phyloP scores from a whole-genome alignment of 2,888 invertebrate species.

The Rhagonycha lutea region DNA sequence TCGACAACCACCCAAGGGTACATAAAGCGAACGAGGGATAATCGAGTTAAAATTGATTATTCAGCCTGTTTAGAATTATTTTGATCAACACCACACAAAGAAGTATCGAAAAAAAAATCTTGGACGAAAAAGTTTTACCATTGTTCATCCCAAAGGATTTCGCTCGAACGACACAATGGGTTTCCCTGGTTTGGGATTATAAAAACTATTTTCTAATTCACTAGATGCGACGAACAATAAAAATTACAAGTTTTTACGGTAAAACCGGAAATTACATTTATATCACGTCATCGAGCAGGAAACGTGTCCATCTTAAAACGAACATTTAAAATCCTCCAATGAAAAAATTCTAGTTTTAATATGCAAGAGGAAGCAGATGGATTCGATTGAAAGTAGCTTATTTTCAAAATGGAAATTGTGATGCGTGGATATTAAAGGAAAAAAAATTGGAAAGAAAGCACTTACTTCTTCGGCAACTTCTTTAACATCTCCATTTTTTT shows the following conservation, averaged over 20 bases:
- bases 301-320: conserved; percentile 27
- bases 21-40: conserved; percentile 27
- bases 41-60: conserved; percentile 36
- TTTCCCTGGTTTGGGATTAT: background rate
- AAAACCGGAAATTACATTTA: conserved; percentile 44
- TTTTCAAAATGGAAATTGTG: background rate
- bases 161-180: background rate
- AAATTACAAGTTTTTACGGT: background rate
- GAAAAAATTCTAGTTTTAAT: conserved; percentile 1
- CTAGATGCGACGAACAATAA: background rate
- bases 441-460: conserved; percentile 24
- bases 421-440: background rate
- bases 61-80: conserved; percentile 19
- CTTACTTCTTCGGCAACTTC: conserved; percentile 70
- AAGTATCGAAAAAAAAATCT: background rate
- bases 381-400: background rate
- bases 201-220: background rate
- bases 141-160: background rate
- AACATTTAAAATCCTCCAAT: background rate
- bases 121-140: background rate
- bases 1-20: conserved; percentile 18
- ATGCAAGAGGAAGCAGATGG: background rate
- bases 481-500: conserved; percentile 63
- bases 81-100: conserved; percentile 4
- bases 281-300: conserved; percentile 43